Percentiles rank a stretch among this genome's conserved stretches.
phyloP scores from a whole-genome alignment of 2,888 invertebrate species.

The Patella pellucida region DNA sequence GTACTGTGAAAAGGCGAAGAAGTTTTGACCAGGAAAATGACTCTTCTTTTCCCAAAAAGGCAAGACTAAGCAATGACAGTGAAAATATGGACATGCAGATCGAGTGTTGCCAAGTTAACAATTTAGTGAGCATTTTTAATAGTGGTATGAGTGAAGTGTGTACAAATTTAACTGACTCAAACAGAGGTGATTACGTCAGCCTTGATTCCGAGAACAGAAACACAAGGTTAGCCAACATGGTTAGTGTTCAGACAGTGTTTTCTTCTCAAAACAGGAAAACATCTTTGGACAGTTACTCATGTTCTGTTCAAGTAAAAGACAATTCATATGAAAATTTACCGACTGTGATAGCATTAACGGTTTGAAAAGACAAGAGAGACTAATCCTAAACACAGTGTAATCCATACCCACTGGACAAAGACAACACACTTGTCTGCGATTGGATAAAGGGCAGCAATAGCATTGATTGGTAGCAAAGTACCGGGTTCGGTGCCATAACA shows the following conservation, averaged over 20 bases:
- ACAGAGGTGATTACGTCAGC: conserved; percentile 37
- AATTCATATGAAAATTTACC: conserved; percentile 31
- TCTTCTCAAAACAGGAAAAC: conserved; percentile 15
- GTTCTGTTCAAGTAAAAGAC: conserved; percentile 6
- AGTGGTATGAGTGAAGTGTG: conserved; percentile 63
- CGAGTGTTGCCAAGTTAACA: conserved; percentile 59
- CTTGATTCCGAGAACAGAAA: conserved; percentile 37
- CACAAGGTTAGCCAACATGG: conserved; percentile 42
- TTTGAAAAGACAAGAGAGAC: conserved; percentile 24
- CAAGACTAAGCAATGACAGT: not conserved
- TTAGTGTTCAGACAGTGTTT: conserved; percentile 41
- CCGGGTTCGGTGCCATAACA: too few relatives aligned
- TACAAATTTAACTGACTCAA: conserved; percentile 15
- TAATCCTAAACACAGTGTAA: too few relatives aligned
- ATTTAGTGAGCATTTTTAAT: conserved; percentile 64
- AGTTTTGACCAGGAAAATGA: not conserved
- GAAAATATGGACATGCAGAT: conserved; percentile 49
- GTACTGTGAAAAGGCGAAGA: conserved; percentile 20
- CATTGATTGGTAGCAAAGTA: too few relatives aligned
- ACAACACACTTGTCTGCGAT: too few relatives aligned
- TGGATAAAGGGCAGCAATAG: too few relatives aligned
- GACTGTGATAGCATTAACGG: conserved; percentile 56
- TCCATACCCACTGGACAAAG: too few relatives aligned
- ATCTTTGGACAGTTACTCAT: not conserved
- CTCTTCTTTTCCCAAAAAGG: conserved; percentile 2